Percentiles rank a stretch among this genome's conserved stretches.
Conservation (phyloP, 2,113 vertebrate species). For the Perca flavescens region DNA sequence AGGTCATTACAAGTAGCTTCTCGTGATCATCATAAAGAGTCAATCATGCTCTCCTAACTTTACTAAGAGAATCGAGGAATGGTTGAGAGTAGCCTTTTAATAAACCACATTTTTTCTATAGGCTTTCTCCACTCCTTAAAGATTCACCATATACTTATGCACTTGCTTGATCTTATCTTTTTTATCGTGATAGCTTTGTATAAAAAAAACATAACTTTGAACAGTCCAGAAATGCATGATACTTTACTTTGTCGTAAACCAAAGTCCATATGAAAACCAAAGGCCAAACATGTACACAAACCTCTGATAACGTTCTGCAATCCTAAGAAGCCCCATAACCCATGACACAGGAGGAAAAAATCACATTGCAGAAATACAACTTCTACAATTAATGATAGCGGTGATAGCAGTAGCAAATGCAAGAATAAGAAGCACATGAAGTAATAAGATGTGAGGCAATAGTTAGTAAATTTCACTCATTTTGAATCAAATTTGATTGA, state of each 20-base stretch:
- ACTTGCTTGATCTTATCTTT: conserved; percentile 5
- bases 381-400: background rate
- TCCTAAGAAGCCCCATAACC: background rate
- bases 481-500: conserved; percentile 13
- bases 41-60: conserved; percentile 12
- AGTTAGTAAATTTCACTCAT: background rate
- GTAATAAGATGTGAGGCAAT: background rate
- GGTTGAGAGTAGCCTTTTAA: conserved; percentile 14
- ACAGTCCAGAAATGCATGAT: conserved; percentile 7
- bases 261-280: background rate
- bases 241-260: background rate
- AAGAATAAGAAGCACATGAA: background rate
- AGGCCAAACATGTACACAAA: background rate
- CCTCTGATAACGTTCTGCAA: background rate
- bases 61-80: background rate
- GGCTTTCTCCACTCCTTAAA: background rate
- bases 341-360: background rate
- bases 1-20: conserved; percentile 21
- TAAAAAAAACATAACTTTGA: background rate
- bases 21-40: background rate
- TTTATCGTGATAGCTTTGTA: conserved; percentile 6
- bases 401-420: background rate
- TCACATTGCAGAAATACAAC: background rate
- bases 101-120: background rate
- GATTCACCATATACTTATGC: background rate